These are phyloP conservation scores for Myiothlypis coronata DNA, from an alignment of 2,797 vertebrate species.

Conservation along the genomic window DNA sequence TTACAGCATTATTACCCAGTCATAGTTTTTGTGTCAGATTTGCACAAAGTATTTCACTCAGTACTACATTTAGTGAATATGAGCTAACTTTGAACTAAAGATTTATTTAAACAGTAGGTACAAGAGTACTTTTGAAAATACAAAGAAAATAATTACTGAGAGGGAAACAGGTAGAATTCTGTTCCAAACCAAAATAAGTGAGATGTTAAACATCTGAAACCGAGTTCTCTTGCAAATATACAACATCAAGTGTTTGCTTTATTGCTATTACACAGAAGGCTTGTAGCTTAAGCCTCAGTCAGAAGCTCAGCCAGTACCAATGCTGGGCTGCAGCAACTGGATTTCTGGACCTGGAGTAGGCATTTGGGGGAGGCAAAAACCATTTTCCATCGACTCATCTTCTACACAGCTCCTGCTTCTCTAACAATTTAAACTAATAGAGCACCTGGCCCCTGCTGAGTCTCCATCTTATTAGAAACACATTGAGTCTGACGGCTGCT, in stretches of 20 bases:
- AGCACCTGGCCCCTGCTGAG: conserved; percentile 8
- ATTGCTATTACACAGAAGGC: not conserved
- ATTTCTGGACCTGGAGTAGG: not conserved
- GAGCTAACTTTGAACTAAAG: not conserved
- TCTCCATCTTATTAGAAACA: conserved; percentile 47
- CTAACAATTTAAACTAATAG: not conserved
- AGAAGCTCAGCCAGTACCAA: not conserved
- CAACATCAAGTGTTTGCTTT: not conserved
- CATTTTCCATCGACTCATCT: conserved; percentile 5
- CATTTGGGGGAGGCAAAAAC: not conserved
- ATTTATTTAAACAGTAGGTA: not conserved
- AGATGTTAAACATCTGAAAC: not conserved
- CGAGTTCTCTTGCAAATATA: not conserved
- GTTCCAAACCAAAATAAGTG: not conserved
- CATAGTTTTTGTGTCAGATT: not conserved
- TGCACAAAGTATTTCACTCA: not conserved
- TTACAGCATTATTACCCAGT: not conserved
- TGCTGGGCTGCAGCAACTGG: not conserved
- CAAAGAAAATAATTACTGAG: not conserved
- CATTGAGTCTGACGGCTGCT: not conserved
- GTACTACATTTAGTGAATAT: not conserved
- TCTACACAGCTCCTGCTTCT: not conserved
- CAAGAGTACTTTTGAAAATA: not conserved
- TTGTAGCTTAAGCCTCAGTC: not conserved
- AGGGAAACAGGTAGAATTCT: not conserved